These are phyloP conservation scores for Oscheius sp. DNA, from an alignment of 2,888 invertebrate species.

Conservation along the genomic window DNA sequence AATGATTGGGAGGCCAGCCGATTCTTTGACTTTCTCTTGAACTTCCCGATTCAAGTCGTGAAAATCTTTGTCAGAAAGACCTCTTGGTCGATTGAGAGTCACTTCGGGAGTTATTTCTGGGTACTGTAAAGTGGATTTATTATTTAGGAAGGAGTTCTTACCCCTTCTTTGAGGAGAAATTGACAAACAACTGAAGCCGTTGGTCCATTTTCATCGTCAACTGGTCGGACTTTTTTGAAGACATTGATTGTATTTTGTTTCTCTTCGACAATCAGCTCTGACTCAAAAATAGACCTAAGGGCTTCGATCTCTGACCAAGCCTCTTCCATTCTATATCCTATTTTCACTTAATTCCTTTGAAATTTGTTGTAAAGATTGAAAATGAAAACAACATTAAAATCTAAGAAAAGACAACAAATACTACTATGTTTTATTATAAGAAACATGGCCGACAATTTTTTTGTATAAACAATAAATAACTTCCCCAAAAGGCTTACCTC, in stretches of 20 bases:
- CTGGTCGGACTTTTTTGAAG: constrained; percentile 23
- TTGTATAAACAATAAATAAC: too few species aligned
- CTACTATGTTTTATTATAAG: too few species aligned
- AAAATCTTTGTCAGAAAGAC: constrained; percentile 28
- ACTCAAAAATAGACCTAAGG: constrained; percentile 34
- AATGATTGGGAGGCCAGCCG: constrained; percentile 34
- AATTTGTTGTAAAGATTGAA: too few species aligned
- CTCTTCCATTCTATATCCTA: constrained; percentile 22
- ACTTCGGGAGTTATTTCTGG: constrained; percentile 24
- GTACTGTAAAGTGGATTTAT: constrained; percentile 28
- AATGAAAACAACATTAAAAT: too few species aligned
- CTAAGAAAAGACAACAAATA: too few species aligned
- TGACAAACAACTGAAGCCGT: constrained; percentile 12
- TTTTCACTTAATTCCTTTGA: neutral
- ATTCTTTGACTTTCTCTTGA: constrained; percentile 20
- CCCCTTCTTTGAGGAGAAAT: constrained; percentile 9
- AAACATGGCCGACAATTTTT: too few species aligned
- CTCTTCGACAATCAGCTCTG: constrained; percentile 32
- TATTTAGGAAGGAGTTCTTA: neutral
- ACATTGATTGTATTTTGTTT: neutral
- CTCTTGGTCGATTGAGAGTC: constrained; percentile 27
- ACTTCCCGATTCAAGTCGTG: constrained; percentile 8
- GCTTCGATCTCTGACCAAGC: constrained; percentile 35
- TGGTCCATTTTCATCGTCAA: constrained; percentile 10
- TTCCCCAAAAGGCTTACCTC: too few species aligned